Evolutionary conservation across 2,797 vertebrate genomes (phyloP), one percentile per base, ranked within the genome.

Genomic region (Pygocentrus nattereri): DNA sequence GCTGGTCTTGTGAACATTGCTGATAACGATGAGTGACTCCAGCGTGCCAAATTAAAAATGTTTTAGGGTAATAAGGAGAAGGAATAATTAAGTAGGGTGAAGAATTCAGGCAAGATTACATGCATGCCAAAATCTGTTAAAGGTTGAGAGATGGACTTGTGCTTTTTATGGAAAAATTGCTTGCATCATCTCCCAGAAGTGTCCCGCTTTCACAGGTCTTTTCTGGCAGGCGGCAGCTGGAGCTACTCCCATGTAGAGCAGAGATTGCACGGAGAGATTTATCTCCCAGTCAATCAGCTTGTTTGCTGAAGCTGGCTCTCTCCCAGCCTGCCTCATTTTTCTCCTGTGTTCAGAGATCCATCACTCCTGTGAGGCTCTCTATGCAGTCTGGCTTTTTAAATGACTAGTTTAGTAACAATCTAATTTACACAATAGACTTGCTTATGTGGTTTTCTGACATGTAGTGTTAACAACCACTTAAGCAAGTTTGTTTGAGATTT

Each of bases 251-350:
- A 85, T n/a, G 5, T 34, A 30, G 18, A 75, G 70, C 41, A 64
- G 64, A 77, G 78, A 64, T 64, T 58, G 31, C 11, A n/a, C 27
- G 31, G 64, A 62, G 18, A 70, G n/a, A 70, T 83, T 79, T 75
- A 79, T 83, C 47, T 70, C 56, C 69, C 25, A 15, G 52, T 59
- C 34, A 5, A 47, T 47, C 61, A 47, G 59, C 78, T 58, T 49
- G 52, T 87, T 85, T 79, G 68, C 74, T 58, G n/a, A 38, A 50
- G 49, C 74, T 76, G 70, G 74, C 69, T 81, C 59, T 71, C 62
- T 82, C 34, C 74, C 74, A 59, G 30, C 73, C 76, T 79, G 47
- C 49, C 18, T 85, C 50, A 62, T 11, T 23, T 75, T 59, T 74
- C 69, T 61, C 27, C 30, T 69, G 59, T 52, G 62, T 81, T 68